A percentile compares a stretch with the other conserved stretches of the same genome.
These are phyloP conservation scores for Leiothrix lutea DNA, from an alignment of 2,113 vertebrate species.

Conservation along the genomic window DNA sequence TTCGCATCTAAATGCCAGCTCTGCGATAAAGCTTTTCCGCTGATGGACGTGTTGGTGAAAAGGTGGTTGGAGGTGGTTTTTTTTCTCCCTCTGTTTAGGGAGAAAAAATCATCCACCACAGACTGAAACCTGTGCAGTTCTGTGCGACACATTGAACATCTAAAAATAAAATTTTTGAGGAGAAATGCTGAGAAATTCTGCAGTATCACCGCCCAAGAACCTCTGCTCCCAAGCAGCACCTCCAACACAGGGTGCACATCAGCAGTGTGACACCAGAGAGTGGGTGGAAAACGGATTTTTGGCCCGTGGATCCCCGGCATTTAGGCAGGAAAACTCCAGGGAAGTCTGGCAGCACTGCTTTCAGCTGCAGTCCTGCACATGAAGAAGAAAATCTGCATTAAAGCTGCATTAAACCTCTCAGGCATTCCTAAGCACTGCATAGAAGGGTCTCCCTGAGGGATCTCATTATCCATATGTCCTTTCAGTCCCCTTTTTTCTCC, in stretches of 20 bases:
- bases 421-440: not conserved
- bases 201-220: fast-evolving
- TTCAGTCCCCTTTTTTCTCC: not conserved
- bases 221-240: not conserved
- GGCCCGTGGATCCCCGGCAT: not conserved
- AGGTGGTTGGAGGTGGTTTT: not conserved
- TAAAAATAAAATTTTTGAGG: not conserved
- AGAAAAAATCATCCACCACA: fast-evolving
- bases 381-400: not conserved
- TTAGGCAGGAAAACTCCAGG: not conserved
- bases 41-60: not conserved
- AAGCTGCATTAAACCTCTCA: not conserved
- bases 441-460: not conserved
- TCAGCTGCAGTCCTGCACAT: not conserved
- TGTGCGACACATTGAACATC: fast-evolving
- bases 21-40: not conserved
- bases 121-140: not conserved
- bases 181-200: not conserved
- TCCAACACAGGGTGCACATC: fast-evolving
- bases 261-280: not conserved
- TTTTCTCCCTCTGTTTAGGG: not conserved
- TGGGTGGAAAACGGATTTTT: not conserved
- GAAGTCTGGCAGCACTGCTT: not conserved
- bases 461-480: not conserved
- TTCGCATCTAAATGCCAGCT: not conserved